Base-by-base conservation (phyloP, 2,888 invertebrate genomes). In the Frankliniella fusca region DNA sequence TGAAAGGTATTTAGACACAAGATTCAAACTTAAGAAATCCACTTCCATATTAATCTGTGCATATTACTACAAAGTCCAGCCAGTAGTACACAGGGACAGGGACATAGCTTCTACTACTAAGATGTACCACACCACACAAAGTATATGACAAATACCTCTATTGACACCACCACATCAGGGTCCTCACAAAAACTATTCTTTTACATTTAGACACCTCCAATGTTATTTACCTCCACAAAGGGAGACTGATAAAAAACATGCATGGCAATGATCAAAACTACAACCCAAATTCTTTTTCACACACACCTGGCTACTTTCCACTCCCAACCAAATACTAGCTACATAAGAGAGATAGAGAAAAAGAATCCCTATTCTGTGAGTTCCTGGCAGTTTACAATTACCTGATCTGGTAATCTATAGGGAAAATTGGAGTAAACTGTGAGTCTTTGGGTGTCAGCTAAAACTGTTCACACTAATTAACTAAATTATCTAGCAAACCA, bases 21-120 rank as follows among this genome's bases (percentile, higher is more conserved):
- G 50, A 80, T 23, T 23, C 70, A 76, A 76, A 76, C 12, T 27
- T 38, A 38, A 76, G 70, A 76, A 76, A 27, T 76, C 70, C 70
- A 76, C 27, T 76, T 76, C 70, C 70, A 76, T 23, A 76, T 27
- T 61, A 76, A 76, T 76, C 27, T 76, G 70, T 76, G 70, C 70
- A 23, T 23, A 76, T 76, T 76, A 76, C 70, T 76, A 76, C 70
- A 76, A 76, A 76, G 27, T 76, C 70, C 70, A 76, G 70, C 70
- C 70, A 76, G 70, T 76, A 27, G 70, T 76, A 76, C 70, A 76
- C 70, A 76, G 70, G 70, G 70, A 76, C 70, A 27, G 70, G 70
- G 70, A 76, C 23, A 76, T 76, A 76, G 70, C 70, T 76, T 76
- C 70, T 76, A 76, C 70, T 76, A 76, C 70, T 76, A 76, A 76